phyloP scores from a whole-genome alignment of 2,797 vertebrate species.

The Sparus aurata region DNA sequence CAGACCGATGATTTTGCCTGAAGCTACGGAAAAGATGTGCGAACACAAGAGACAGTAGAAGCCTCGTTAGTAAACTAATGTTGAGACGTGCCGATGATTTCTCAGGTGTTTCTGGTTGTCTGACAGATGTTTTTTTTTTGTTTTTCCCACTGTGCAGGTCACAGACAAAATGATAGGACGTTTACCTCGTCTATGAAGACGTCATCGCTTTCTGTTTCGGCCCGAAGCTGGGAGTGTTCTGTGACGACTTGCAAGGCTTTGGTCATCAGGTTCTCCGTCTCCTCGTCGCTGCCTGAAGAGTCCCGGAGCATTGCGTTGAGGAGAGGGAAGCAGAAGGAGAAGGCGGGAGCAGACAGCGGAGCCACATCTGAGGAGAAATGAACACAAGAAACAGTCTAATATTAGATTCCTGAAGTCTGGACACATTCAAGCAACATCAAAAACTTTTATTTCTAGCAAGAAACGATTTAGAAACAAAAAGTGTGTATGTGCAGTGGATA shows the following conservation, averaged over 20 bases:
- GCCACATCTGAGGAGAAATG: slow-evolving; percentile 57
- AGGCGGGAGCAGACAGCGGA: slow-evolving; percentile 85
- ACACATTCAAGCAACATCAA: neutral
- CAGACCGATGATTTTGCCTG: neutral
- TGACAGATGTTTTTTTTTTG: neutral
- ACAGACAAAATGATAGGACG: neutral
- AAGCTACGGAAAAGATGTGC: neutral
- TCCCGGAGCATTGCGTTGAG: slow-evolving; percentile 91
- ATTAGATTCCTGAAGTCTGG: neutral
- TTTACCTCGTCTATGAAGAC: slow-evolving; percentile 91
- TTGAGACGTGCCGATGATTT: neutral
- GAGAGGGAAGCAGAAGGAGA: slow-evolving; percentile 94
- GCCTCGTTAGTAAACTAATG: neutral
- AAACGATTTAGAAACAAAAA: neutral
- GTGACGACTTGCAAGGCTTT: slow-evolving; percentile 91
- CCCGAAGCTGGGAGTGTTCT: slow-evolving; percentile 91
- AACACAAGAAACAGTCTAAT: neutral
- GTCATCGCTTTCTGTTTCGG: slow-evolving; percentile 64
- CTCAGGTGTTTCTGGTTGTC: neutral
- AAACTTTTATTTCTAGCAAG: neutral
- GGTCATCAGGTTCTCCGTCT: slow-evolving; percentile 88
- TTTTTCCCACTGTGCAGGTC: neutral
- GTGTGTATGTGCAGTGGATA: neutral
- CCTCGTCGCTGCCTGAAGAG: slow-evolving; percentile 87
- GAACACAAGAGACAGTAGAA: neutral